Evolutionary conservation across 2,113 vertebrate species (phyloP), one percentile per base, ranked within the genome.

Genomic region (Platichthys stellatus): DNA sequence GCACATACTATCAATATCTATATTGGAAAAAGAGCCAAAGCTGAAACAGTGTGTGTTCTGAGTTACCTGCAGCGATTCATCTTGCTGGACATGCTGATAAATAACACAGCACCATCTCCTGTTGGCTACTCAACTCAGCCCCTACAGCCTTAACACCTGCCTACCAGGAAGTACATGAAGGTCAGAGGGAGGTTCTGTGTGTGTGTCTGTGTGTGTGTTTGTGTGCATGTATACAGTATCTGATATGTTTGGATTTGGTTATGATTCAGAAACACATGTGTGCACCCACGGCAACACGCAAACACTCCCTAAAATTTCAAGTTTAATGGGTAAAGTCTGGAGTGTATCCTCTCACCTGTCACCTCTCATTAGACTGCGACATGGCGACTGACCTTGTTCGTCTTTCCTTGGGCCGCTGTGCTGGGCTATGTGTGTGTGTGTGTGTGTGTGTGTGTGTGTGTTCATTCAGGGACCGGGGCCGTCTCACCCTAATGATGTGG

Each of bases 321-420:
- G 86, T 92, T 91, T 90, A 91, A 94, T 93, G 86, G 80, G 73
- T 82, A 78, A 91, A 90, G 89, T 94, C 84, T 88, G 81, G 85
- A 83, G 88, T 82, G 69, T 78, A 84, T 92, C 85, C 91, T 92
- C 93, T 94, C 91, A 93, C 93, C 91, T 95, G 94, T 94, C 93
- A 95, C 88, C 92, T 94, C 86, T 91, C 89, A 93, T 95, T 94
- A 94, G 88, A 88, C 78, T 80, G 88, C 57, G 3, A 72, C 78
- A 56, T 47, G 81, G 81, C 76, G 66, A 85, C 86, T 94, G 94
- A 95, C 94, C 93, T 95, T 95, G 94, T 75, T 88, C 75, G 79
- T 86, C 88, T 89, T 93, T 92, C 85, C 79, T 72, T 78, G 81
- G 77, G 84, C 83, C 54, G 56, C 69, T 63, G 74, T 56, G 59